These are phyloP conservation scores for Bergia sp. DNA, from an alignment of 92 coral and sea anemone species.

Conservation along the genomic window DNA sequence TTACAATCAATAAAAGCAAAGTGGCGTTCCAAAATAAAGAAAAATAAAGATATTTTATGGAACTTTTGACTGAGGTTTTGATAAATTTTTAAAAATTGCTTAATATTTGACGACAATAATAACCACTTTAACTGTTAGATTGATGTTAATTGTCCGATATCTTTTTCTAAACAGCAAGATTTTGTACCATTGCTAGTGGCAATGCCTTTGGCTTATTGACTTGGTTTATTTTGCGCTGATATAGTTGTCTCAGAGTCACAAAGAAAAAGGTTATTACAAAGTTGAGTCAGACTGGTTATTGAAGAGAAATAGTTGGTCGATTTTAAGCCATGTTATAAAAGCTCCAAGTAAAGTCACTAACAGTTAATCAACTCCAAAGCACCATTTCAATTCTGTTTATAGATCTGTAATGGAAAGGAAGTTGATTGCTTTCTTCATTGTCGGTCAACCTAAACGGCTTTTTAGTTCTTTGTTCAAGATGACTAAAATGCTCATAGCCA, in stretches of 20 bases:
- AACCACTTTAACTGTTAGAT: neutral
- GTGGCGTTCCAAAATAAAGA: too few relatives aligned
- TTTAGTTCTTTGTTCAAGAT: too few relatives aligned
- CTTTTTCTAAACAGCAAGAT: neutral
- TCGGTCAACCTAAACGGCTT: too few relatives aligned
- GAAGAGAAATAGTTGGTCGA: neutral
- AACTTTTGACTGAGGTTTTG: too few relatives aligned
- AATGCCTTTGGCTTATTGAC: neutral
- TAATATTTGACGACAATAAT: neutral
- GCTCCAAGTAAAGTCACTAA: neutral
- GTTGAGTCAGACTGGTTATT: neutral
- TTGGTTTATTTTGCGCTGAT: neutral
- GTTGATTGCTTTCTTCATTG: too few relatives aligned
- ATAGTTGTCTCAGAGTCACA: neutral
- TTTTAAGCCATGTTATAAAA: neutral
- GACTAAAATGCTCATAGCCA: too few relatives aligned
- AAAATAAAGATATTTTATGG: too few relatives aligned
- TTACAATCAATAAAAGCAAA: too few relatives aligned
- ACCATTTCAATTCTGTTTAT: too few relatives aligned
- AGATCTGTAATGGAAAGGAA: too few relatives aligned
- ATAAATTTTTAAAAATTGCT: too few relatives aligned
- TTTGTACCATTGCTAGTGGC: neutral
- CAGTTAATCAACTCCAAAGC: too few relatives aligned
- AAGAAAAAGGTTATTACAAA: neutral
- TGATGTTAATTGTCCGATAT: neutral